These are phyloP conservation scores for Epizoanthus ramosus DNA, from an alignment of 92 coral and sea anemone genomes.

Conservation along the genomic window DNA sequence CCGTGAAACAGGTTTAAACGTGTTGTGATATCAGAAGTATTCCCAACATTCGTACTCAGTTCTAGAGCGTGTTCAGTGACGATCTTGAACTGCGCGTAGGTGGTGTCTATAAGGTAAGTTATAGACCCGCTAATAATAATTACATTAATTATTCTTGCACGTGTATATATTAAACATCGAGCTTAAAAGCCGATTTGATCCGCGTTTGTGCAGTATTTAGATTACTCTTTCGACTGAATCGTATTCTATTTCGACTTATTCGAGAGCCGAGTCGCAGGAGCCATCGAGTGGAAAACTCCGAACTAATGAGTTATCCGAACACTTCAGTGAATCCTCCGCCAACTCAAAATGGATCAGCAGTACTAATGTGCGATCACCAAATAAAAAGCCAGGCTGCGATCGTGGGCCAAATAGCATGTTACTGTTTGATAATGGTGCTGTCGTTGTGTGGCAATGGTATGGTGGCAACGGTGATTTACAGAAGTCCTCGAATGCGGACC, in stretches of 20 bases:
- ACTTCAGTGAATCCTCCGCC: background rate
- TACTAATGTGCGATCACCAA: background rate
- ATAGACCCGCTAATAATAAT: constrained; percentile 13
- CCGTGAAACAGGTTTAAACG: too few species aligned
- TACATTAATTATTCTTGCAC: constrained; percentile 16
- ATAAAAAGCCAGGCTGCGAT: background rate
- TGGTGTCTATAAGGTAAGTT: background rate
- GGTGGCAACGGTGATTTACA: constrained; percentile 30
- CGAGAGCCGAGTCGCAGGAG: background rate
- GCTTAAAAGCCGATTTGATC: background rate
- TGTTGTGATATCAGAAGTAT: background rate
- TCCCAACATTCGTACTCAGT: background rate
- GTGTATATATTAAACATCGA: background rate
- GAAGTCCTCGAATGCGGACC: constrained; percentile 23
- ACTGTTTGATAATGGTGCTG: constrained; percentile 14
- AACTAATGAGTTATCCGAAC: constrained; percentile 5
- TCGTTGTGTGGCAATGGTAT: constrained; percentile 32
- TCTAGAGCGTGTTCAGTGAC: background rate
- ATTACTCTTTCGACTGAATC: background rate
- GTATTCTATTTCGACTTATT: background rate
- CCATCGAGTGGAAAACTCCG: background rate
- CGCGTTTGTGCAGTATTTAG: background rate
- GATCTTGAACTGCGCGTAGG: background rate
- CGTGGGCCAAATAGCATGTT: background rate
- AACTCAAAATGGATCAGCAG: background rate